These are phyloP conservation scores for Luidia sarsii DNA, from an alignment of 53 echinoderm and acorn worm genomes.

Conservation along the genomic window DNA sequence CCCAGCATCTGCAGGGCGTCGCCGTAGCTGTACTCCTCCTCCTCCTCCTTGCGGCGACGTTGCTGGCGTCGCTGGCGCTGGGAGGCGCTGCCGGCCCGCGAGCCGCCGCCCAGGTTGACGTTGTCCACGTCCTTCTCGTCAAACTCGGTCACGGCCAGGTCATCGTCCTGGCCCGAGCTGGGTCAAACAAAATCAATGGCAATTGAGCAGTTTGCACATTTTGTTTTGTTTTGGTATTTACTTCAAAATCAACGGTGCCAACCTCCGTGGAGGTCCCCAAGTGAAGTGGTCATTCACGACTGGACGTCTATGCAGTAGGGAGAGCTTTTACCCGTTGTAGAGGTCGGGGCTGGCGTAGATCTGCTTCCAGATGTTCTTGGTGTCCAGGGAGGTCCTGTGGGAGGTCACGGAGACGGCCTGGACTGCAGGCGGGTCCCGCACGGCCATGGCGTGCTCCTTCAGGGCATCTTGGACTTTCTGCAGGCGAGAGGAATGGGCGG, in stretches of 20 bases:
- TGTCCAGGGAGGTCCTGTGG: conserved; percentile 81
- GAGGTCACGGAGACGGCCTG: conserved; percentile 93
- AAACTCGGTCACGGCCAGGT: conserved; percentile 85
- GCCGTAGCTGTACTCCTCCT: conserved; percentile 77
- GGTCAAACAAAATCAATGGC: no score
- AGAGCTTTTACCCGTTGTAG: conserved; percentile 69
- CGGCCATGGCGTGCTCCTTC: conserved; percentile 89
- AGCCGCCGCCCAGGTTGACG: conserved; percentile 75
- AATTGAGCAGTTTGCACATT: no score
- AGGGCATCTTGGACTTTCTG: conserved; percentile 91
- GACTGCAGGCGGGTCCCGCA: conserved; percentile 78
- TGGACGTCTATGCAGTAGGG: no score
- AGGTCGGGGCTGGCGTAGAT: conserved; percentile 88
- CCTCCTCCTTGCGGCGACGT: conserved; percentile 60
- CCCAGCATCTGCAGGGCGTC: conserved; percentile 91
- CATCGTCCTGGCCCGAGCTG: conserved; percentile 74
- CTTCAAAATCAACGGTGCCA: no score
- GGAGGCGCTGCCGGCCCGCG: conserved; percentile 60
- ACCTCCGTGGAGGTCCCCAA: no score
- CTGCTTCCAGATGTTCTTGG: conserved; percentile 91
- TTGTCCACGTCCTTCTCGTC: conserved; percentile 95
- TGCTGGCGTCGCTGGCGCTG: conserved; percentile 58
- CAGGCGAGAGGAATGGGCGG: no score
- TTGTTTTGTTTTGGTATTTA: no score
- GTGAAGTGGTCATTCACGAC: no score